These are phyloP conservation scores for Penaeus vannamei DNA, from an alignment of 1,140 invertebrate genomes.

Conservation along the genomic window DNA sequence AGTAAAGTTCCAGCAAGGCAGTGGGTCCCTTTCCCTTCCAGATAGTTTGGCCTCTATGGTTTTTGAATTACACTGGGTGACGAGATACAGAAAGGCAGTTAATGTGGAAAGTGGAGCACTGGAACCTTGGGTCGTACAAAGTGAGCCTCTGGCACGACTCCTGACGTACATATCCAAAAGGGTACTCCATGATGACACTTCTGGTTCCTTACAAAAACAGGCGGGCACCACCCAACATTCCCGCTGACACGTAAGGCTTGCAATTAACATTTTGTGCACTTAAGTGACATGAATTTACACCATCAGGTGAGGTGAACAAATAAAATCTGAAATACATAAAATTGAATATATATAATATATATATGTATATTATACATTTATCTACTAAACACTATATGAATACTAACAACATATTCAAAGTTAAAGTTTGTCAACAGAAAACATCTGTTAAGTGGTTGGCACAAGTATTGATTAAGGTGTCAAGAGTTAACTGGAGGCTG, in stretches of 20 bases:
- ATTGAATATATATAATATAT: slow-evolving; percentile 65
- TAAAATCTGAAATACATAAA: slow-evolving; percentile 66
- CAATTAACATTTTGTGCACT: slow-evolving; percentile 64
- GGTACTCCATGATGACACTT: slow-evolving; percentile 22
- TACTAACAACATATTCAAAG: slow-evolving; percentile 65
- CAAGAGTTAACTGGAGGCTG: slow-evolving; percentile 48
- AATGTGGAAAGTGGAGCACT: slow-evolving; percentile 51
- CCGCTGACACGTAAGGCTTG: slow-evolving; percentile 62
- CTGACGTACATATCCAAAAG: neutral
- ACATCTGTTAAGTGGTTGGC: slow-evolving; percentile 63
- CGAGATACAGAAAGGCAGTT: slow-evolving; percentile 49
- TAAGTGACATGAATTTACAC: slow-evolving; percentile 65
- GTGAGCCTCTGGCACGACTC: slow-evolving; percentile 3
- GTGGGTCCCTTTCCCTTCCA: slow-evolving; percentile 47
- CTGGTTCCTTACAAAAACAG: slow-evolving; percentile 3
- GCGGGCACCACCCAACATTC: slow-evolving; percentile 48
- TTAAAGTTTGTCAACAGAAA: slow-evolving; percentile 63
- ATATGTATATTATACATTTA: slow-evolving; percentile 66
- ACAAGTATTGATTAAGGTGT: slow-evolving; percentile 65
- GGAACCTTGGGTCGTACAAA: slow-evolving; percentile 27
- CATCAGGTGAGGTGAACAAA: slow-evolving; percentile 63
- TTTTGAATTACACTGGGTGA: slow-evolving; percentile 41
- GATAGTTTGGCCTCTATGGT: slow-evolving; percentile 50
- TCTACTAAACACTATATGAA: slow-evolving; percentile 64
- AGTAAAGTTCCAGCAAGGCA: slow-evolving; percentile 40